Percentiles rank a stretch among this genome's conserved stretches.
Conservation (phyloP, 2,888 invertebrate species). For the Augochlorella aurata region DNA sequence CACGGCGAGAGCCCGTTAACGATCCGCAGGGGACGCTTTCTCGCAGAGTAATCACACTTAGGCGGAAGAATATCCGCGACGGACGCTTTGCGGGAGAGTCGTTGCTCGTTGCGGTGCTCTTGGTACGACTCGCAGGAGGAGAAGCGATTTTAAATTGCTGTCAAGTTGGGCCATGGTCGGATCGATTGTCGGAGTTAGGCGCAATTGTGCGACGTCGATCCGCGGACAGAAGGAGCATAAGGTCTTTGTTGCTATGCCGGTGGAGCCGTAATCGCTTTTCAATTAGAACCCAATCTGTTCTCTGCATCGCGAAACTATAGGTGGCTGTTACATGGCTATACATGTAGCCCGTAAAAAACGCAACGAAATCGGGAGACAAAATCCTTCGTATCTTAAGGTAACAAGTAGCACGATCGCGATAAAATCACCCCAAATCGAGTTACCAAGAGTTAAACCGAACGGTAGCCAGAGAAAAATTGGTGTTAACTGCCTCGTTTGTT, state of each 20-base stretch:
- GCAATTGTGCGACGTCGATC: conserved; percentile 68
- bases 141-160: conserved; percentile 79
- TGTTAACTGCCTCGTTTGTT: neutral
- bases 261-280: conserved; percentile 37
- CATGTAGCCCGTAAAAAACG: neutral
- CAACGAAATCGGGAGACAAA: neutral
- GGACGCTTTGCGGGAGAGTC: conserved; percentile 39
- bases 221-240: conserved; percentile 39
- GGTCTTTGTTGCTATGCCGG: conserved; percentile 38
- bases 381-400: neutral
- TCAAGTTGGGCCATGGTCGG: conserved; percentile 81
- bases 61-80: conserved; percentile 35
- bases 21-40: neutral
- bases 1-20: conserved; percentile 7
- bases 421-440: neutral
- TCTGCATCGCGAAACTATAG: neutral
- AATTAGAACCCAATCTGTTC: conserved; percentile 23
- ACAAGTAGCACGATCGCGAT: neutral
- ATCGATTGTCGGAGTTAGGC: conserved; percentile 79
- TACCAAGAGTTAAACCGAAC: neutral
- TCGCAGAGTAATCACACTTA: conserved; percentile 8
- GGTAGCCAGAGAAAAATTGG: neutral
- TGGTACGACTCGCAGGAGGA: conserved; percentile 48
- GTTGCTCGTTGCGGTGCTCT: conserved; percentile 42
- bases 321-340: neutral